Conservation (phyloP, 2,797 vertebrate species). For the Notolabrus celidotus region DNA sequence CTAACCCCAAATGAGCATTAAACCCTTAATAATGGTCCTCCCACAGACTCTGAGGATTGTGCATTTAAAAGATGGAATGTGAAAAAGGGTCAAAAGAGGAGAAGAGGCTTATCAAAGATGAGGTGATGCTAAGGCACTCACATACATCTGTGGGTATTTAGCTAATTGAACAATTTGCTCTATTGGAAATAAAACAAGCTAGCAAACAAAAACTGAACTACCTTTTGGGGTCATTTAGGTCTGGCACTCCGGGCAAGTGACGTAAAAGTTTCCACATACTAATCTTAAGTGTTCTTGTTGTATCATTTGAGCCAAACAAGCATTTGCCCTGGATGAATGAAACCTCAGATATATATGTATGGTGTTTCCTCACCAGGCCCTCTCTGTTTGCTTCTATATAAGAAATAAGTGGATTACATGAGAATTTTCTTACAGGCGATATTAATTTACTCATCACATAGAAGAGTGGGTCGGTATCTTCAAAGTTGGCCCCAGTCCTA, state of each 20-base stretch:
- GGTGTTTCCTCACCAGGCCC: background rate
- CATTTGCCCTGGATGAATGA: background rate
- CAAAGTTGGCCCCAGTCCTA: background rate
- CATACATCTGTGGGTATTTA: slow-evolving; percentile 14
- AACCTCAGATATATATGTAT: background rate
- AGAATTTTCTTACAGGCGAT: background rate
- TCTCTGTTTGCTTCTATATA: background rate
- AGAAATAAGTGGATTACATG: background rate
- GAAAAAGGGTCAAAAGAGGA: background rate
- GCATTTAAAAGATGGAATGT: background rate
- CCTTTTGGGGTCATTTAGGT: background rate
- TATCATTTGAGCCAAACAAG: background rate
- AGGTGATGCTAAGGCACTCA: background rate
- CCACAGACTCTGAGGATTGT: slow-evolving; percentile 21
- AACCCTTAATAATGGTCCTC: slow-evolving; percentile 29
- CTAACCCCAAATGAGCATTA: slow-evolving; percentile 44
- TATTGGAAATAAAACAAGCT: background rate
- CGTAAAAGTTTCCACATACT: slow-evolving; percentile 1
- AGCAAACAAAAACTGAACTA: background rate
- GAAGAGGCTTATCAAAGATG: background rate
- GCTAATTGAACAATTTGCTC: background rate
- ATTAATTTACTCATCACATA: background rate
- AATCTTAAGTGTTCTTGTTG: background rate
- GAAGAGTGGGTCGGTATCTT: background rate
- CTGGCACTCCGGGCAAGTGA: background rate